Percentiles rank a stretch among this genome's conserved stretches.
These are phyloP conservation scores for Ectobius pallidus DNA, from an alignment of 2,888 invertebrate species.

Conservation along the genomic window DNA sequence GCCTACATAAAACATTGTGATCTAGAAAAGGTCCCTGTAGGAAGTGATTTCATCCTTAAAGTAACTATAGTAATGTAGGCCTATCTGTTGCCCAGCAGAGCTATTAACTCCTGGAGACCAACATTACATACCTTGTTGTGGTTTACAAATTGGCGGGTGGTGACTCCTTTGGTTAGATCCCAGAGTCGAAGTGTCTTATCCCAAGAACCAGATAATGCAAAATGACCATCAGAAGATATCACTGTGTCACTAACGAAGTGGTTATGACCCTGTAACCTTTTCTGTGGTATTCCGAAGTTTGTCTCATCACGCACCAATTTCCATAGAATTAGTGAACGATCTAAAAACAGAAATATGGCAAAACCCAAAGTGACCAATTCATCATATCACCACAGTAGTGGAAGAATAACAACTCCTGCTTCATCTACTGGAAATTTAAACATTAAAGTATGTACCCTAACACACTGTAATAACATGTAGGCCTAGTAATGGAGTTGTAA, in stretches of 20 bases:
- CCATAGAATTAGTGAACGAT: constrained; percentile 92
- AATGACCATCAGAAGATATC: constrained; percentile 98
- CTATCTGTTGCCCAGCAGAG: constrained; percentile 1
- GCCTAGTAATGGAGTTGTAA: too few species aligned
- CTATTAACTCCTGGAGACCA: background rate
- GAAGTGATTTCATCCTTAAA: too few species aligned
- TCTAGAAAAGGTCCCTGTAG: too few species aligned
- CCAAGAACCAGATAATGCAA: constrained; percentile 99
- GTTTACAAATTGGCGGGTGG: constrained; percentile 97
- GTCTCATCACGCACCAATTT: constrained; percentile 93
- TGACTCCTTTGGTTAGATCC: constrained; percentile 96
- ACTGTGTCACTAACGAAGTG: constrained; percentile 99
- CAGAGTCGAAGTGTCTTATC: constrained; percentile 98
- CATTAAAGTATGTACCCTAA: too few species aligned
- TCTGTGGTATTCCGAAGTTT: constrained; percentile 94
- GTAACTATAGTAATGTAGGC: background rate
- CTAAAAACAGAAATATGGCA: constrained; percentile 51
- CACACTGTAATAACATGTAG: too few species aligned
- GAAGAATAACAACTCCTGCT: background rate
- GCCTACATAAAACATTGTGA: too few species aligned
- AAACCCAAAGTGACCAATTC: constrained; percentile 1
- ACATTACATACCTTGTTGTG: constrained; percentile 89
- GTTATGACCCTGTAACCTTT: constrained; percentile 94
- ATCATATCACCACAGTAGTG: background rate
- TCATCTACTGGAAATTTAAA: background rate